Evolutionary conservation across 2,113 vertebrate species (phyloP), one percentile per base, ranked within the genome.

Genomic region (Colossoma macropomum): DNA sequence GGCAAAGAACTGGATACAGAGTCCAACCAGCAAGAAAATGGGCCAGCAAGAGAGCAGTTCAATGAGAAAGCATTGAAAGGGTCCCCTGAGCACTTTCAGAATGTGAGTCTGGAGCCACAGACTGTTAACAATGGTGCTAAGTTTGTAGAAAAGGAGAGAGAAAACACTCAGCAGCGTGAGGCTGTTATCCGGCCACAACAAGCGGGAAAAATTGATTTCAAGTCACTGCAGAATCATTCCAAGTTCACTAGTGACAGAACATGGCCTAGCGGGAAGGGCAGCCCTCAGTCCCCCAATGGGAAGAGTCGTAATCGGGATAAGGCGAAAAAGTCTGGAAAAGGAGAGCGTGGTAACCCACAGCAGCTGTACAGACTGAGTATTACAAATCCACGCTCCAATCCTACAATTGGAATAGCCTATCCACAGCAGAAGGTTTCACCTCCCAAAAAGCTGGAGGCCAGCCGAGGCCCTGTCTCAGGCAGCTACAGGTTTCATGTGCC

Each of bases 131-230:
- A 82, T 81, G 86, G 88, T 45, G 73, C 92, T 79, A 92, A 91
- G 65, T 89, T 89, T 60, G 27, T 89, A 89, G 86, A 92, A 83
- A 97, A 94, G 88, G 93, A 95, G 72, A 92, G 90, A 89, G 96
- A 96, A 80, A 90, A 90, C 83, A 91, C 93, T 10, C 93, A 93
- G 89, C 97, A 98, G 88, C 92, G 96, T 62, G 97, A 98, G 90
- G 97, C 97, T 75, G 94, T 97, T 83, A 95, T 97, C 89, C 94
- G 94, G 87, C 96, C 94, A 0, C 95, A 95, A 91, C 97, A 96
- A 88, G 92, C 94, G 0, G 94, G 95, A 8, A 96, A 95, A 83
- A 96, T 95, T 68, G 95, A 96, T 90, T 96, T 96, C 89, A 96
- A 95, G 86, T 96, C 96, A 63, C 89, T 95, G 5, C 95, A 96